A percentile compares a stretch with the other conserved stretches of the same genome.
Conservation (phyloP, 2,888 invertebrate genomes). For the Eubasilissa splendida region DNA sequence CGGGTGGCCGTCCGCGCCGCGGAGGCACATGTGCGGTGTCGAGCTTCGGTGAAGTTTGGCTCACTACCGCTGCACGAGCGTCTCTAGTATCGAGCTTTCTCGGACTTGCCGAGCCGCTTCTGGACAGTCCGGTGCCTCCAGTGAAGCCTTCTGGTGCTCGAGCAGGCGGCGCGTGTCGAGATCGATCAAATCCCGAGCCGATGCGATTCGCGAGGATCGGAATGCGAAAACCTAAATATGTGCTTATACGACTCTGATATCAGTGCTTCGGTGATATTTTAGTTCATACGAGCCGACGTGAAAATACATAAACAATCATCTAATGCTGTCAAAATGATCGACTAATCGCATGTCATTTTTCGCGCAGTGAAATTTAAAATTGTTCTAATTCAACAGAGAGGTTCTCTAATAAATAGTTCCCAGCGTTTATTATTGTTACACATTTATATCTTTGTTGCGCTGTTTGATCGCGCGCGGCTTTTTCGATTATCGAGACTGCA, state of each 20-base stretch:
- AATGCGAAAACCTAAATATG: not conserved
- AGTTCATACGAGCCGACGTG: not conserved
- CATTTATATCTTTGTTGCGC: not conserved
- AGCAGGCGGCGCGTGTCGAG: not conserved
- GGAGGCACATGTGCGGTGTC: not conserved
- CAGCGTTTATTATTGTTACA: not conserved
- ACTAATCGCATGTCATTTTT: not conserved
- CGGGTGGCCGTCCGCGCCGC: not conserved
- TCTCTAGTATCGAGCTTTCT: constrained; percentile 43
- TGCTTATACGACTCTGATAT: not conserved
- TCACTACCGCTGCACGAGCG: constrained; percentile 31
- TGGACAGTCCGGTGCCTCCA: constrained; percentile 38
- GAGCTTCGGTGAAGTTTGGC: constrained; percentile 48
- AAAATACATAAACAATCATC: not conserved
- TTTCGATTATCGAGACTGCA: too few relatives aligned
- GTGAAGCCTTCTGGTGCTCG: constrained; percentile 8
- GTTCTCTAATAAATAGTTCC: not conserved
- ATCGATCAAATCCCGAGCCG: not conserved
- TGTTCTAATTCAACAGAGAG: not conserved
- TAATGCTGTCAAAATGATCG: not conserved
- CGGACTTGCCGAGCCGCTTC: constrained; percentile 42
- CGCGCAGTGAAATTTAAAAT: constrained; percentile 9
- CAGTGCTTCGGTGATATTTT: not conserved
- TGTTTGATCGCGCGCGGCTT: too few relatives aligned
- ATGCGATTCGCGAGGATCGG: not conserved